Evolutionary conservation across 2,797 vertebrate species (phyloP).

Genomic region (Pelobates cultripes): DNA sequence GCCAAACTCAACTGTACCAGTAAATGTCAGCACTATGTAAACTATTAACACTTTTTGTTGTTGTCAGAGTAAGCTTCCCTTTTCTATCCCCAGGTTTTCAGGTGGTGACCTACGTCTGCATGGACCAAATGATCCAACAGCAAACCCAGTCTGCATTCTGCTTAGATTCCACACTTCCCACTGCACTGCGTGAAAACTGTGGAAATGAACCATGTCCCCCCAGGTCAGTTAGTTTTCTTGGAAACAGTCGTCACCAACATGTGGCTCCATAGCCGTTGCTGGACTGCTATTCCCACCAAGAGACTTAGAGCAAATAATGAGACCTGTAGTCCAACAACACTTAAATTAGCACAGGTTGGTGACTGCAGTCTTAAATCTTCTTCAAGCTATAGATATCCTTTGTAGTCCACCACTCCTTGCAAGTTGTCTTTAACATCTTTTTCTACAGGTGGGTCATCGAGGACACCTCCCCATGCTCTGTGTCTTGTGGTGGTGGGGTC

Average conservation of each 20-base stretch:
- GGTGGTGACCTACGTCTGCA: slow-evolving; percentile 73
- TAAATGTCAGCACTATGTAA: not conserved
- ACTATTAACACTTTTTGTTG: not conserved
- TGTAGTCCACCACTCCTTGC: not conserved
- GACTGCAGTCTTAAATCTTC: too few species aligned
- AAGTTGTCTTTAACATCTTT: not conserved
- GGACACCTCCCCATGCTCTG: slow-evolving; percentile 13
- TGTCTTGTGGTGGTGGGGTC: slow-evolving; percentile 34
- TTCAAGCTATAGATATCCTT: not conserved
- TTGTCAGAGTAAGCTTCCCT: not conserved
- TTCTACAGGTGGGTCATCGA: slow-evolving; percentile 29
- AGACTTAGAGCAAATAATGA: too few species aligned
- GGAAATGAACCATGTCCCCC: slow-evolving; percentile 76
- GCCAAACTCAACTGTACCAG: not conserved
- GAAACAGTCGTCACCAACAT: too few species aligned
- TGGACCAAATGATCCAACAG: slow-evolving; percentile 68
- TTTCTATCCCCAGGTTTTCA: slow-evolving; percentile 70
- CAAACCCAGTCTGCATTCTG: slow-evolving; percentile 74
- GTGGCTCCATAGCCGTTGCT: not conserved
- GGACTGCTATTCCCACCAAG: too few species aligned
- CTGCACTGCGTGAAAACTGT: slow-evolving; percentile 69
- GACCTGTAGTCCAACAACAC: too few species aligned
- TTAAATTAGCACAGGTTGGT: too few species aligned
- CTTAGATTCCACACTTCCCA: slow-evolving; percentile 60
- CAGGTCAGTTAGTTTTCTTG: slow-evolving; percentile 68